phyloP scores from a whole-genome alignment of 2,797 vertebrate genomes.

The Smutsia gigantea region DNA sequence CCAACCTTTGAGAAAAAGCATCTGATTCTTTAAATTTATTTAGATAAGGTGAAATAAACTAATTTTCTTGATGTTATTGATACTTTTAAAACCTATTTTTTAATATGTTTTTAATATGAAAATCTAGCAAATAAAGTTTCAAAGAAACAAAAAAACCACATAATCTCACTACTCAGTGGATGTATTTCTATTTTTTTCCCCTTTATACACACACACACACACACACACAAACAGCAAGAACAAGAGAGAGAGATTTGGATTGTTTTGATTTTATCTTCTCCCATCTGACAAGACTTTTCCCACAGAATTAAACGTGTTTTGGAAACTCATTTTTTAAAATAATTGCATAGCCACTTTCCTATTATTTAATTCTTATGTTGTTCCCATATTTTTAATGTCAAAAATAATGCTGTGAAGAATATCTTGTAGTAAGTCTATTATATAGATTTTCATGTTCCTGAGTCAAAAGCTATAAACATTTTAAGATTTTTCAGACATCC shows the following conservation, averaged over 20 bases:
- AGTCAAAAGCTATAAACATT: constrained; percentile 5
- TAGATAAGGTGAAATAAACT: not conserved
- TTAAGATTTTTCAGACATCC: not conserved
- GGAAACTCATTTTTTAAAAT: not conserved
- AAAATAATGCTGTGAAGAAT: not conserved
- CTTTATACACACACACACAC: too few relatives aligned
- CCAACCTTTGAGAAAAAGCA: not conserved
- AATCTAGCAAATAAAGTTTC: constrained; percentile 43
- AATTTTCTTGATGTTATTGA: constrained; percentile 26
- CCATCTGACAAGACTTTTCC: not conserved
- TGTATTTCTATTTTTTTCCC: not conserved
- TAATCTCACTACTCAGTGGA: not conserved
- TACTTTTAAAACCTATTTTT: constrained; percentile 2
- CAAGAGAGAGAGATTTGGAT: not conserved
- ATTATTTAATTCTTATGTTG: not conserved
- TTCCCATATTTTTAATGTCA: not conserved
- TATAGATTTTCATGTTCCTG: not conserved
- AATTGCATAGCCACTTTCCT: not conserved
- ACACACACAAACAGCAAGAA: too few relatives aligned
- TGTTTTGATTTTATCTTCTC: not conserved
- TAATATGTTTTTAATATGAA: constrained; percentile 19
- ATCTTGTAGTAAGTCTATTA: not conserved
- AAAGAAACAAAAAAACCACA: not conserved
- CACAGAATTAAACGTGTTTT: constrained; percentile 31
- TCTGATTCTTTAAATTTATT: constrained; percentile 40